These are phyloP conservation scores for Genyomyrus donnyi DNA, from an alignment of 2,113 vertebrate species.

Conservation along the genomic window DNA sequence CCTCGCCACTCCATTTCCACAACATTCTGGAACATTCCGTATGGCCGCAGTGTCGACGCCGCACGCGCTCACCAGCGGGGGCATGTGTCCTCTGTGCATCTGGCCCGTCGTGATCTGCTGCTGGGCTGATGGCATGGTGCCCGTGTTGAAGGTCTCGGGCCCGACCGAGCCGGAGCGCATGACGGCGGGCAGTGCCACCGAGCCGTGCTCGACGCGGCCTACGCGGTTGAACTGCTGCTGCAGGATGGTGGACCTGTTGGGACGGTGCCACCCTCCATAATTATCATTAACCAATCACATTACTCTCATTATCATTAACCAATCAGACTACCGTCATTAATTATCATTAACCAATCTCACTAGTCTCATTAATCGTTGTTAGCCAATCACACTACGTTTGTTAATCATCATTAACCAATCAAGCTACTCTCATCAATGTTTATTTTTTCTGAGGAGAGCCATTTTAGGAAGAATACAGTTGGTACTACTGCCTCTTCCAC, in stretches of 20 bases:
- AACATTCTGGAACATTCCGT: not conserved
- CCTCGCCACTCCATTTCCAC: not conserved
- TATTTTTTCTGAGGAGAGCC: not conserved
- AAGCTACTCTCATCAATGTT: not conserved
- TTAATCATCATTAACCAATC: not conserved
- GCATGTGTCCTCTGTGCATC: slow-evolving; percentile 97
- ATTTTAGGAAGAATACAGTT: not conserved
- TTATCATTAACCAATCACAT: not conserved
- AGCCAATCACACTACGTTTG: not conserved
- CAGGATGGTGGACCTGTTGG: slow-evolving; percentile 80
- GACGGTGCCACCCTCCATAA: not conserved
- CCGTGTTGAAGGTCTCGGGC: slow-evolving; percentile 85
- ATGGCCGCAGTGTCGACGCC: not conserved
- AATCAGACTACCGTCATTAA: not conserved
- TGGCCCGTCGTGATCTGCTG: slow-evolving; percentile 92
- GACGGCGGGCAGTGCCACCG: slow-evolving; percentile 84
- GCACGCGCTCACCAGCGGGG: slow-evolving; percentile 80
- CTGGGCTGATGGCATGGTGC: slow-evolving; percentile 89
- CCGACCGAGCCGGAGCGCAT: slow-evolving; percentile 91
- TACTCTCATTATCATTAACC: not conserved
- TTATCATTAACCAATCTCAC: not conserved
- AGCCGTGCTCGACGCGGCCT: slow-evolving; percentile 86
- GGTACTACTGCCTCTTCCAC: not conserved
- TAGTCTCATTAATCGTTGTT: not conserved
- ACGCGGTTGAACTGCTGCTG: slow-evolving; percentile 96